A percentile compares a stretch with the other conserved stretches of the same genome.
Conservation (phyloP, 1,140 invertebrate species). For the Cylas formicarius region DNA sequence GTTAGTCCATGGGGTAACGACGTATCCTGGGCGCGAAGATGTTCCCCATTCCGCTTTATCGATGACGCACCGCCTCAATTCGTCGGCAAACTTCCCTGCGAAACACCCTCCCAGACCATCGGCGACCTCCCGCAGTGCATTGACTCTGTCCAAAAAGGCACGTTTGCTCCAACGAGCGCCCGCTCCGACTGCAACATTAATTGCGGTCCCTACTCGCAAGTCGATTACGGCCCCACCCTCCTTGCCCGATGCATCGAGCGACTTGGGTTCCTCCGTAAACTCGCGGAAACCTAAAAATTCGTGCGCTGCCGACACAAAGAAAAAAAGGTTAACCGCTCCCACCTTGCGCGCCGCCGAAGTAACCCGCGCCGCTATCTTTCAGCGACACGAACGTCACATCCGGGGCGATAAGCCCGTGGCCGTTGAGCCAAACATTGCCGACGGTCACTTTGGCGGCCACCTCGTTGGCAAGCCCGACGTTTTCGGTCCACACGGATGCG, state of each 20-base stretch:
- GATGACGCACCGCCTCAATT: no score
- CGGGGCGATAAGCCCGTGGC: conserved; percentile 48
- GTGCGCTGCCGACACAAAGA: no score
- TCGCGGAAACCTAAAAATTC: neutral
- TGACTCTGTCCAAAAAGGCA: no score
- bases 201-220: no score
- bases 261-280: neutral
- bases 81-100: no score
- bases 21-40: no score
- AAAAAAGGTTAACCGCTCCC: conserved; percentile 11
- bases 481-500: conserved; percentile 53
- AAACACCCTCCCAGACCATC: no score
- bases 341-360: conserved; percentile 41
- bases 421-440: conserved; percentile 54
- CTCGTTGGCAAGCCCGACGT: conserved; percentile 50
- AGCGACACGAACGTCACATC: conserved; percentile 46
- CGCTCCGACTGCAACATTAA: no score
- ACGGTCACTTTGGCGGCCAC: conserved; percentile 45
- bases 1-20: no score
- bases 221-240: conserved; percentile 44
- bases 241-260: conserved; percentile 21
- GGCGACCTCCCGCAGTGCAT: no score
- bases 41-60: no score
- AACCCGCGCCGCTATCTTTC: conserved; percentile 46
- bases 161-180: no score